Conservation (phyloP, 1,140 invertebrate genomes). For the Drosophila neocordata region DNA sequence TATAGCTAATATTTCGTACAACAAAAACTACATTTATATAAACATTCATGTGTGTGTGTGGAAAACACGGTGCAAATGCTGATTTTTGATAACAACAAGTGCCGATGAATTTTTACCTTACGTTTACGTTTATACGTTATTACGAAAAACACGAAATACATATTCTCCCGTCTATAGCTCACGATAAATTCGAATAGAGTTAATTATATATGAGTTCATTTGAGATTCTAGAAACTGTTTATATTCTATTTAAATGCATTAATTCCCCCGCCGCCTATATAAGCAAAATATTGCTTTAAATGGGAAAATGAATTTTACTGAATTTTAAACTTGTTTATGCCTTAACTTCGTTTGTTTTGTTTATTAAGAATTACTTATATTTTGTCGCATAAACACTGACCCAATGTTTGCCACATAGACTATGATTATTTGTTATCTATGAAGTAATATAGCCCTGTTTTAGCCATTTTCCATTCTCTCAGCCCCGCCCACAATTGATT, state of each 20-base stretch:
- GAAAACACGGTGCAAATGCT: conserved; percentile 26
- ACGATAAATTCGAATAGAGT: too few species aligned
- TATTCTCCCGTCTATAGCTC: too few species aligned
- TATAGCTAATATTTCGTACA: conserved; percentile 14
- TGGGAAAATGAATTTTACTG: too few species aligned
- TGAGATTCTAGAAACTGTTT: too few species aligned
- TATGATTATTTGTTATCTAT: conserved; percentile 43
- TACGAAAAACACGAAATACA: background rate
- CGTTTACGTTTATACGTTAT: conserved; percentile 5
- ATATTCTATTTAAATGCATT: too few species aligned
- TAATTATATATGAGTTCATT: too few species aligned
- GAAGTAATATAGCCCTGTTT: conserved; percentile 18
- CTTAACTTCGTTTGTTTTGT: too few species aligned
- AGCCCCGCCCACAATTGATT: conserved; percentile 4
- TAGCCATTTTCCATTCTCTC: background rate
- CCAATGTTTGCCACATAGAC: conserved; percentile 9
- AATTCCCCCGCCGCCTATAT: too few species aligned
- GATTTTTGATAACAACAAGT: conserved; percentile 62
- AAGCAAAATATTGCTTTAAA: too few species aligned
- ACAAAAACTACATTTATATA: conserved; percentile 16
- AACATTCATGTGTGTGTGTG: background rate
- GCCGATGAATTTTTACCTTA: conserved; percentile 14
- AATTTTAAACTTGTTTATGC: too few species aligned
- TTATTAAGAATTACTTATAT: too few species aligned
- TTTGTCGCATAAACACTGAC: conserved; percentile 1